Base-by-base conservation (phyloP, 1,140 invertebrate species). In the Trachymyrmex cornetzi region DNA sequence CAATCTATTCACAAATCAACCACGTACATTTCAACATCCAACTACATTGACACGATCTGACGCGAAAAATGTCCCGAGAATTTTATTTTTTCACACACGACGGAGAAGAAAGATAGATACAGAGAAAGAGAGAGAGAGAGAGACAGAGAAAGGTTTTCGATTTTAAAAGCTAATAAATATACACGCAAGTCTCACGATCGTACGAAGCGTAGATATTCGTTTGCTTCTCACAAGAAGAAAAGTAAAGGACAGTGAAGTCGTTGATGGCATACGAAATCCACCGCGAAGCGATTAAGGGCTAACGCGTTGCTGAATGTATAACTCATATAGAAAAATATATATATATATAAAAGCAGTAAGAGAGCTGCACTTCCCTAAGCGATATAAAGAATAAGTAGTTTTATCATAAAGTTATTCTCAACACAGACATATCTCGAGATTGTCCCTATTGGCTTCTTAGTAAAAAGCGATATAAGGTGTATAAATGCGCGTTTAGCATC, bases 391-490 rank as follows among this genome's bases (percentile, higher is more conserved):
- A 48, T 75, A 77, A 80, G 64, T 81, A 75, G 66, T 88, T 88
- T 88, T 57, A 69, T 87, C 72, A 87, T 90, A 91, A 94, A 93
- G 92, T 93, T 95, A 93, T 94, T 94, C 93, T 94, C 93, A 92
- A 93, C 80, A 93, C 89, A 93, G 87, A 95, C 93, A 95, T 95
- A 94, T 95, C 94, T 93, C 90, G 90, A 89, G 86, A 93, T 93
- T 92, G 88, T 89, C 91, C 91, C 80, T 72, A 57, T 72, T 91
- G 69, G 93, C 91, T 94, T 94, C 74, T 92, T 93, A 93, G 91
- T 92, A 89, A 80, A 91, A 92, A 84, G 53, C 72, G 81, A 88
- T 77, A 75, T 75, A 77, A 85, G 72, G 14, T 61, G 80, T 63
- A 64, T 85, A 80, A 86, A 85, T 85, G 77, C 85, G 82, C 77